Evolutionary conservation across 2,113 vertebrate species (phyloP).

Genomic region (Oceanodroma tethys): DNA sequence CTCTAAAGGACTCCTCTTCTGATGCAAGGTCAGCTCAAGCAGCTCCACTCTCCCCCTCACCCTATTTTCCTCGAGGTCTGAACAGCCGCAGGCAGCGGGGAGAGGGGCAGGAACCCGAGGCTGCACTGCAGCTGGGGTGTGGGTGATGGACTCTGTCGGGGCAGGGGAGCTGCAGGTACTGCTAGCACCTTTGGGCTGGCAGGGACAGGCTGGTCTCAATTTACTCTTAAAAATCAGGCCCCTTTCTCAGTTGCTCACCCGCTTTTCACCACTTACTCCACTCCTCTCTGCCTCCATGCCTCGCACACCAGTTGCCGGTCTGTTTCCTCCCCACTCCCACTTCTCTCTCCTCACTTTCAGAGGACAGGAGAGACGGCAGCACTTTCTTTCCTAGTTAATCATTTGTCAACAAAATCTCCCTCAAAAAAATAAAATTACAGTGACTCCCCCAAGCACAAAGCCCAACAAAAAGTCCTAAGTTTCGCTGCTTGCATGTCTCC

Average conservation of each 20-base stretch:
- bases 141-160: accelerated
- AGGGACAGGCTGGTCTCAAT: not conserved
- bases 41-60: not conserved
- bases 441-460: not conserved
- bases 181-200: accelerated
- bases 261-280: not conserved
- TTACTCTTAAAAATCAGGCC: not conserved
- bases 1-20: not conserved
- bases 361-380: not conserved
- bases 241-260: not conserved
- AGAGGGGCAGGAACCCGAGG: not conserved
- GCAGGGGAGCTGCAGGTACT: not conserved
- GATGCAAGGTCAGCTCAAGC: not conserved
- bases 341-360: not conserved
- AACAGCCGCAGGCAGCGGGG: not conserved
- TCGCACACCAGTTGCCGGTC: not conserved
- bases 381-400: not conserved
- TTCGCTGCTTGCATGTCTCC: not conserved
- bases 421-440: not conserved
- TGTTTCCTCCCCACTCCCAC: not conserved
- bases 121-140: too few relatives aligned
- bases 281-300: not conserved
- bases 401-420: not conserved
- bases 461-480: not conserved
- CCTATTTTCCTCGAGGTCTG: accelerated